Evolutionary conservation across 1,140 invertebrate genomes (phyloP).

Genomic region (Aradophagus sp.): DNA sequence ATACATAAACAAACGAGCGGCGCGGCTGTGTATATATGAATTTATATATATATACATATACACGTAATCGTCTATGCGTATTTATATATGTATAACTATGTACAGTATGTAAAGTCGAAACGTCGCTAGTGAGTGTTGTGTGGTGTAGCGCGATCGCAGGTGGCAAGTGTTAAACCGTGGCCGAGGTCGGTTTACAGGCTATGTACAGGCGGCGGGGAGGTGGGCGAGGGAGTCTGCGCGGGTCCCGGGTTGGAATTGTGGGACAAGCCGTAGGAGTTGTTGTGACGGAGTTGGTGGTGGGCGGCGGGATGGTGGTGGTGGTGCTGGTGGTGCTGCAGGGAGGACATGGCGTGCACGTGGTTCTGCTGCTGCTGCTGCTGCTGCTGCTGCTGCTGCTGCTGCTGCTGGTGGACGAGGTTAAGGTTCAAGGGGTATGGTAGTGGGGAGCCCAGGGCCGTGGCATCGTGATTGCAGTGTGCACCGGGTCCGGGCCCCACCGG

Average conservation of each 20-base stretch:
- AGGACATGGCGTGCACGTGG: too few species aligned
- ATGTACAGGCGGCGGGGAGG: conserved; percentile 75
- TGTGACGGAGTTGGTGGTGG: conserved; percentile 64
- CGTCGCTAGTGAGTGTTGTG: conserved; percentile 43
- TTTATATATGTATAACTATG: conserved; percentile 72
- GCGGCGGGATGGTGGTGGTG: conserved; percentile 42
- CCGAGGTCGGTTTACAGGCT: conserved; percentile 69
- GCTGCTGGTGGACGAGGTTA: conserved; percentile 68
- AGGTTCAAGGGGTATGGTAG: conserved; percentile 73
- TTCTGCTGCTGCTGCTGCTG: conserved; percentile 59
- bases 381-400: conserved; percentile 55
- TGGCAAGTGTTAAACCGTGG: too few species aligned
- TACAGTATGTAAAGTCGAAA: conserved; percentile 66
- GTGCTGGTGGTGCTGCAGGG: conserved; percentile 47
- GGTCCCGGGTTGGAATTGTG: conserved; percentile 67
- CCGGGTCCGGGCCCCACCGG: conserved; percentile 76
- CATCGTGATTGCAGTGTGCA: conserved; percentile 71
- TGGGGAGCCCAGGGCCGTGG: conserved; percentile 74
- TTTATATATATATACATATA: conserved; percentile 57
- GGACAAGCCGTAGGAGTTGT: conserved; percentile 64
- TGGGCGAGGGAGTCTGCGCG: conserved; percentile 71
- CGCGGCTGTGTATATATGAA: conserved; percentile 51
- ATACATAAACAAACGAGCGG: too few species aligned
- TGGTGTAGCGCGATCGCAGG: conserved; percentile 59
- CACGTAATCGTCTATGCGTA: conserved; percentile 62